A percentile compares a stretch with the other conserved stretches of the same genome.
Conservation (phyloP, 2,113 vertebrate genomes). For the Zosterops borbonicus region DNA sequence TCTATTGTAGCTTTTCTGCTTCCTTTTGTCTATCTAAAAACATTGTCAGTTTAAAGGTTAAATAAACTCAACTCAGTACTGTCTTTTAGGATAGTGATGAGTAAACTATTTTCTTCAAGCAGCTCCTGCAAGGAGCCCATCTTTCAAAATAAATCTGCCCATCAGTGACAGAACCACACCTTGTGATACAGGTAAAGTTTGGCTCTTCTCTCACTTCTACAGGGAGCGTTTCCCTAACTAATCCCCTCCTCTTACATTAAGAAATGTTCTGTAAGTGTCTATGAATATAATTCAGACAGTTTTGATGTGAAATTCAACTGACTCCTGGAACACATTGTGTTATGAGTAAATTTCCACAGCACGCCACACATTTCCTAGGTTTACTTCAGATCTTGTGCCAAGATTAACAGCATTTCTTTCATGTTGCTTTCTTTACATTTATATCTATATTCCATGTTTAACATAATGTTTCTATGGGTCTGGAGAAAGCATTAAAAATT, state of each 20-base stretch:
- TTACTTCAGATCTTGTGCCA: slow-evolving; percentile 60
- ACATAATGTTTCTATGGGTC: slow-evolving; percentile 2
- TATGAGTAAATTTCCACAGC: slow-evolving; percentile 56
- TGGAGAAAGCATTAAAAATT: slow-evolving; percentile 41
- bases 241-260: background rate
- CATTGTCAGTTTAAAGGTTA: background rate
- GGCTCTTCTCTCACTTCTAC: background rate
- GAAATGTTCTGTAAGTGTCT: background rate
- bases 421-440: slow-evolving; percentile 61
- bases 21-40: background rate
- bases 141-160: background rate
- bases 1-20: background rate
- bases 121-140: background rate
- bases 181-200: background rate
- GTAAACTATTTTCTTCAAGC: background rate
- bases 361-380: slow-evolving; percentile 44
- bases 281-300: slow-evolving; percentile 9
- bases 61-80: background rate
- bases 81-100: background rate
- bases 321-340: slow-evolving; percentile 53
- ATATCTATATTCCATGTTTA: slow-evolving; percentile 58
- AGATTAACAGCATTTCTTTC: slow-evolving; percentile 57
- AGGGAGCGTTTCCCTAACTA: background rate
- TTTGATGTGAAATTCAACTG: slow-evolving; percentile 9
- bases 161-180: background rate